These are phyloP conservation scores for Paratilapia polleni DNA, from an alignment of 2,113 vertebrate genomes.

Conservation along the genomic window DNA sequence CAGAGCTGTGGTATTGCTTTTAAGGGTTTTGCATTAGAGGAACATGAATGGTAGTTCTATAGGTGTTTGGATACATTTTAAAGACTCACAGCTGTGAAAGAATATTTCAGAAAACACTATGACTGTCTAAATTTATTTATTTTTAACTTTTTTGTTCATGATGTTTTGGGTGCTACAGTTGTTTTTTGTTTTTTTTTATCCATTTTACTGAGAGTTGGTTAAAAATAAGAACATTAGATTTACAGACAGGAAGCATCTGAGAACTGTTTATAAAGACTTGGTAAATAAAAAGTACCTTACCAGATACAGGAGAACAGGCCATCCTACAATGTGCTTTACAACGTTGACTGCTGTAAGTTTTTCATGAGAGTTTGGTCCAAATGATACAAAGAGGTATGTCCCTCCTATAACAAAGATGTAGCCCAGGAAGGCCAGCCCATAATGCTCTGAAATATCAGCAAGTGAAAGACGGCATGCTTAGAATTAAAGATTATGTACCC, in stretches of 20 bases:
- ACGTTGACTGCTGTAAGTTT: constrained; percentile 91
- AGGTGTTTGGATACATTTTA: not conserved
- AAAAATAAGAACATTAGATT: not conserved
- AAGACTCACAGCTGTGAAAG: no score
- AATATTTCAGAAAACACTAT: no score
- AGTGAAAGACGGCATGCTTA: not conserved
- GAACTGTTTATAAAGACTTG: not conserved
- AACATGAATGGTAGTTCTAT: not conserved
- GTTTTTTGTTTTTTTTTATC: no score
- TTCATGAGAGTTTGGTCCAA: constrained; percentile 95
- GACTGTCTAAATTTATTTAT: no score
- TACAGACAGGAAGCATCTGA: not conserved
- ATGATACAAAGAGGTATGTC: constrained; percentile 93
- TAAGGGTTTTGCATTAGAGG: not conserved
- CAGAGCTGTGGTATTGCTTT: not conserved
- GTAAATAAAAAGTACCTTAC: constrained; percentile 76
- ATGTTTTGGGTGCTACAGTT: not conserved
- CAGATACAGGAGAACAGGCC: constrained; percentile 94
- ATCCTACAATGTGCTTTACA: constrained; percentile 89
- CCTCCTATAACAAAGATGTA: constrained; percentile 87
- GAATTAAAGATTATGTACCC: not conserved
- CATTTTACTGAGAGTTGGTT: not conserved
- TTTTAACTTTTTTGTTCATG: no score
- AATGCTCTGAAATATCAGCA: constrained; percentile 81
- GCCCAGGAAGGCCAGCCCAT: constrained; percentile 89